Base-by-base conservation (phyloP, 1,140 invertebrate genomes). In the Atta colombica region DNA sequence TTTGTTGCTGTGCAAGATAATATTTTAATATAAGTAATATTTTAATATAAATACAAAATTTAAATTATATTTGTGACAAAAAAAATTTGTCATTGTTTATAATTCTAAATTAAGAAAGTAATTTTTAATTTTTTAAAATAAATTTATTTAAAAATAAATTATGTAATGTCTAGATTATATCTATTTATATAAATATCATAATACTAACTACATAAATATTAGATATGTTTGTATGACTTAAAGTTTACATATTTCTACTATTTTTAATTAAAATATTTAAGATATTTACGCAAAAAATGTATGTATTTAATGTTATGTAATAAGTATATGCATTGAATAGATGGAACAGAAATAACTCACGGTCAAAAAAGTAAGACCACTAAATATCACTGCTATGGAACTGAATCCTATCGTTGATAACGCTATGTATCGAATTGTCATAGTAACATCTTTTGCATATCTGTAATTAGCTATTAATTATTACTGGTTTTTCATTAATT, bases 381-480 rank as follows among this genome's bases (percentile, higher is more conserved):
- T 58, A 3, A 87, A 86, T 25, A 92, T 82, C 14, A 92, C 53
- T 18, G 66, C 84, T 1, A 89, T 78, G 5, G 93, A 75, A 0
- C 89, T 68, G 1, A 65, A 75, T 45, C 63, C 86, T 16, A 91
- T 10, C 0, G 78, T 75, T 49, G 92, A 60, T 85, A 90, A 12
- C 51, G 25, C 16, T 53, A 68, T 68, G 35, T 80, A 80, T 53
- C 77, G 61, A 53, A 80, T 2, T 8, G 77, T 5, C n/a, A 16
- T 35, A 53, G n/a, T 68, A 35, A 80, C 61, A 35, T 80, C 45
- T 35, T 53, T 68, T 5, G 77, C 77, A 53, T 80, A 80, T 68
- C 77, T 80, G 28, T n/a, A 80, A 80, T 68, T 14, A 21, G 16
- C 6, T 35, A 1, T 61, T 28, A 35, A 49, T 78, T 61, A 28